Evolutionary conservation across 2,797 vertebrate species (phyloP), one percentile per base, ranked within the genome.

Genomic region (Etheostoma nigrum): DNA sequence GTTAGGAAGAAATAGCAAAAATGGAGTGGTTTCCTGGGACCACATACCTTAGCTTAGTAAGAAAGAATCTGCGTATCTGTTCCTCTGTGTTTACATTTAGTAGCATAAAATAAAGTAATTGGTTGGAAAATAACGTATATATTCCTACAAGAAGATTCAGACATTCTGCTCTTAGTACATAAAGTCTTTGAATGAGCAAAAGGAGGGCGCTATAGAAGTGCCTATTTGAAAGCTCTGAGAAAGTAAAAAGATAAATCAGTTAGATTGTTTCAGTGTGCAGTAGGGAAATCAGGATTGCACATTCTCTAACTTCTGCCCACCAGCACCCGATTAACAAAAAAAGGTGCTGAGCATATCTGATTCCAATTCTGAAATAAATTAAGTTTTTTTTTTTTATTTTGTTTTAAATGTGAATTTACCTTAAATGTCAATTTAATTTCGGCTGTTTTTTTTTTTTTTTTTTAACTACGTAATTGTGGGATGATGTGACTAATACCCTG

Each of bases 401-500:
- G n/a, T 25, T 23, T 6, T 49, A 2, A 48, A 53, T 14, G 15
- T 54, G 25, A 13, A 54, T 54, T 44, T 0, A 6, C 51, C 25
- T 53, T 54, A 27, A 54, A 54, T 27, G 23, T 16, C 23, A 54
- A 16, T 14, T 19, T 36, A 36, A 30, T 36, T 36, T 58, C 13
- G 55, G 33, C 8, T 59, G 4, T 9, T 53, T 53, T 53, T 23
- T 10, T 3, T n/a, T 42, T 42, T 16, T 18, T 18, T 19, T 19
- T 48, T 57, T 25, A 65, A 64, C 61, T 42, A 9, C 7, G 16
- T 36, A 57, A 19, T 30, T 68, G 57, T 69, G 55, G 13, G 11
- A 40, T 40, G 14, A 18, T 75, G 53, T 66, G 36, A 78, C 72
- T 44, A 0, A 1, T 23, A 13, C 8, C n/a, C 18, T 5, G 2